Evolutionary conservation across 2,888 invertebrate species (phyloP).

Genomic region (Lomographa bimaculata): DNA sequence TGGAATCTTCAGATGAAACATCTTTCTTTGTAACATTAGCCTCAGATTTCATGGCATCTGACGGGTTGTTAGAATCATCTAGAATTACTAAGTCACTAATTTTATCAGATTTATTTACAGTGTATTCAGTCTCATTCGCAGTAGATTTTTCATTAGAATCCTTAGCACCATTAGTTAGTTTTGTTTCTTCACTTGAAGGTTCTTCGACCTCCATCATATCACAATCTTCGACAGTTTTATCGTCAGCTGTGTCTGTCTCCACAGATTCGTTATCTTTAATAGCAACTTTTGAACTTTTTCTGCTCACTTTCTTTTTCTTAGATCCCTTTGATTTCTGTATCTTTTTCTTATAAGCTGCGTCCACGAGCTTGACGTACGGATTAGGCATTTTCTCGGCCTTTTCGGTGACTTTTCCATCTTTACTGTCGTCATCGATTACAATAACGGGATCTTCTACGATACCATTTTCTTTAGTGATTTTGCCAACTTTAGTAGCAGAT

Average conservation of each 20-base stretch:
- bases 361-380: slow-evolving; percentile 71
- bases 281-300: slow-evolving; percentile 31
- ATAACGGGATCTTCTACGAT: slow-evolving; percentile 52
- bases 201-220: slow-evolving; percentile 57
- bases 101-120: slow-evolving; percentile 17
- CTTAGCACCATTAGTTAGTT: slow-evolving; percentile 25
- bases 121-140: slow-evolving; percentile 26
- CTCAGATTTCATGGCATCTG: slow-evolving; percentile 21
- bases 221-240: slow-evolving; percentile 34
- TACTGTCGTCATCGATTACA: slow-evolving; percentile 71
- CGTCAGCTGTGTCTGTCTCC: slow-evolving; percentile 23
- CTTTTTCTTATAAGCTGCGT: slow-evolving; percentile 70
- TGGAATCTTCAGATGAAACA: slow-evolving; percentile 4
- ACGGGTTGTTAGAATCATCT: slow-evolving; percentile 42
- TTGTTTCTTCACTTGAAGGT: slow-evolving; percentile 24
- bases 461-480: slow-evolving; percentile 68
- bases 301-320: slow-evolving; percentile 52
- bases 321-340: slow-evolving; percentile 51
- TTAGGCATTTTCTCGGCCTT: slow-evolving; percentile 52
- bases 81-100: slow-evolving; percentile 33
- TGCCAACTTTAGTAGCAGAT: slow-evolving; percentile 63
- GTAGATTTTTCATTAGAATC: slow-evolving; percentile 10
- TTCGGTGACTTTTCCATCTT: slow-evolving; percentile 39
- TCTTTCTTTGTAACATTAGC: neutral
- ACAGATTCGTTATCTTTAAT: slow-evolving; percentile 27